phyloP scores from a whole-genome alignment of 2,797 vertebrate genomes.

The Cossypha niveicapilla region DNA sequence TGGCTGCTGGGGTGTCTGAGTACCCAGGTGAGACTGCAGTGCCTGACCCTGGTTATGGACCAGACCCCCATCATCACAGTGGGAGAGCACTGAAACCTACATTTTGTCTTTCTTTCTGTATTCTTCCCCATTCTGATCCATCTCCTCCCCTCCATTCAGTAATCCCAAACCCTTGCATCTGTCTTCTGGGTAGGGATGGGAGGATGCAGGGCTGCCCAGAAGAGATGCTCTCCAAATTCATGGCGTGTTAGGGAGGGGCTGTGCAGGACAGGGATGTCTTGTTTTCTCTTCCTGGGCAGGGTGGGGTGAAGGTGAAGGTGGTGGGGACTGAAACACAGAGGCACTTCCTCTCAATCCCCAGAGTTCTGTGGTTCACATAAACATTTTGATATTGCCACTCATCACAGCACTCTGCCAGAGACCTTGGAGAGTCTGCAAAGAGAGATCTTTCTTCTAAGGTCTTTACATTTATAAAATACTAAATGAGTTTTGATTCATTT shows the following conservation, averaged over 20 bases:
- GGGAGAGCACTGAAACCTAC: neutral
- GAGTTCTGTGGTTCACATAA: neutral
- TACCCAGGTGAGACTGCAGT: neutral
- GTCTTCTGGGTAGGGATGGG: neutral
- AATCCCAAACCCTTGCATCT: neutral
- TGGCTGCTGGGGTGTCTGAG: neutral
- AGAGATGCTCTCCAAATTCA: neutral
- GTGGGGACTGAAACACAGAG: neutral
- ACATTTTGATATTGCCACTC: neutral
- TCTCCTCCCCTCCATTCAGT: neutral
- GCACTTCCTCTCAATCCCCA: neutral
- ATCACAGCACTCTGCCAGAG: neutral
- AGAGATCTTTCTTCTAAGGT: neutral
- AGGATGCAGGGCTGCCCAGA: neutral
- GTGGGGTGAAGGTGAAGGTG: neutral
- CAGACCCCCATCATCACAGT: neutral
- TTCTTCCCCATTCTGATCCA: neutral
- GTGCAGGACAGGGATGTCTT: neutral
- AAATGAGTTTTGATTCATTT: neutral
- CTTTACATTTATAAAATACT: neutral
- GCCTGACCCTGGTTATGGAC: rapidly evolving
- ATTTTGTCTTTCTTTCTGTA: neutral
- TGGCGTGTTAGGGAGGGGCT: neutral
- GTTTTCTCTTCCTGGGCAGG: neutral
- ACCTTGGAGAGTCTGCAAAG: neutral